Base-by-base conservation (phyloP, 2,888 invertebrate genomes). In the Pilophorus perplexus region DNA sequence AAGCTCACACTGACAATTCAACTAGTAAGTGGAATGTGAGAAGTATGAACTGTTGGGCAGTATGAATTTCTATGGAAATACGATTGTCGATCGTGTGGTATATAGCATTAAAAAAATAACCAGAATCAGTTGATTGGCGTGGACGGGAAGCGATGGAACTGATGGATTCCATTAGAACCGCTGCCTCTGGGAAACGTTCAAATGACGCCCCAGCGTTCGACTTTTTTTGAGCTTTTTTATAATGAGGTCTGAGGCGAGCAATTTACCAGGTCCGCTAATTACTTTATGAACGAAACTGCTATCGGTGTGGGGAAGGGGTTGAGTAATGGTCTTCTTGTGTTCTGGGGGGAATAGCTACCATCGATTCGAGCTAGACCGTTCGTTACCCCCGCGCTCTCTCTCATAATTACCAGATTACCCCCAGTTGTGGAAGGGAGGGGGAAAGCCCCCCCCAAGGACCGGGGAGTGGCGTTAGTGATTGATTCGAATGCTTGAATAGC, bases 251-350 rank as follows among this genome's bases (percentile, higher is more conserved):
- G 28, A 28, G 28, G 52, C 28, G 16, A 25, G 28, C 52, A 28
- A 52, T 28, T n/a, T 52, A 52, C 52, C 52, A 52, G 52, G 28
- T 28, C 28, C 16, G 25, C 27, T 52, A 52, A 52, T 52, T 52
- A 52, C 52, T 52, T 52, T 52, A 28, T 52, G 52, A 50, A 25
- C 23, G 52, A 28, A 28, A 52, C 25, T 23, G 52, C 28, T 52
- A 52, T 28, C 28, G 52, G 28, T 4, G 20, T 18, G 55, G 22
- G 16, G 14, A 8, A 38, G 37, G 33, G 37, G 60, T 44, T 62
- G 60, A 46, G 46, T 62, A 62, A 62, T 62, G 60, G 46, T 12
- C 46, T 62, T 62, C 60, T 62, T 62, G 60, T 62, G 60, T 62
- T 62, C 33, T 23, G 38, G 20, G 27, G n/a, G n/a, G n/a, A n/a